Evolutionary conservation across 2,888 invertebrate genomes (phyloP).

Genomic region (Auanema freiburgensis): DNA sequence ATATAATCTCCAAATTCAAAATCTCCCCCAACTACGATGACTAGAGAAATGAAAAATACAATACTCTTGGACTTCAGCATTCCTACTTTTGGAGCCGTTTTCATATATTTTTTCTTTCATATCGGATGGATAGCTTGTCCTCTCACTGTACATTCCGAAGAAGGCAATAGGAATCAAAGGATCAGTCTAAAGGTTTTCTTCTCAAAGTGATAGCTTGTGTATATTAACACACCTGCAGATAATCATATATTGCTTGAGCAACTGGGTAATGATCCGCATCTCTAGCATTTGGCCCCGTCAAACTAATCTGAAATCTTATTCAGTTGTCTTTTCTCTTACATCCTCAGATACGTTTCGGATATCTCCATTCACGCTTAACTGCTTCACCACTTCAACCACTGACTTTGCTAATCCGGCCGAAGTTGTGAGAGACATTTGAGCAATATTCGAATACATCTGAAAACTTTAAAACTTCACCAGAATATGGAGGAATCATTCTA

Average conservation of each 20-base stretch:
- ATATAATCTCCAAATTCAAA: conserved; percentile 3
- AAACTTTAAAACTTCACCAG: too few species aligned
- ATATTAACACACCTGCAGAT: conserved; percentile 4
- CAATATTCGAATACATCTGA: conserved; percentile 18
- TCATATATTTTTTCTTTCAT: neutral
- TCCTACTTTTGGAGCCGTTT: neutral
- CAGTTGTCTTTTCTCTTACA: neutral
- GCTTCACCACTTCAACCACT: conserved; percentile 7
- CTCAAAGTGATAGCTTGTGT: neutral
- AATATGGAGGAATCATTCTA: too few species aligned
- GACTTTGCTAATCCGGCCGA: conserved; percentile 15
- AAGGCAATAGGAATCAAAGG: neutral
- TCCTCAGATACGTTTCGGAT: neutral
- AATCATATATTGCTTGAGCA: conserved; percentile 18
- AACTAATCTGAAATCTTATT: conserved; percentile 11
- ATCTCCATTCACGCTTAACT: conserved; percentile 5
- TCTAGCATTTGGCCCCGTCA: conserved; percentile 14
- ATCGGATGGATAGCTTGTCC: conserved; percentile 10
- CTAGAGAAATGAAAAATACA: too few species aligned
- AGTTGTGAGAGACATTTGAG: conserved; percentile 9
- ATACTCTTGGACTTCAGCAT: too few species aligned
- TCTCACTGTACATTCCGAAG: conserved; percentile 4
- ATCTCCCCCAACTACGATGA: neutral
- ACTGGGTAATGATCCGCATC: conserved; percentile 14
- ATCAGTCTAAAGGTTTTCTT: neutral